These are phyloP conservation scores for Sinohyriopsis cumingii DNA, from an alignment of 2,888 invertebrate genomes.

Conservation along the genomic window DNA sequence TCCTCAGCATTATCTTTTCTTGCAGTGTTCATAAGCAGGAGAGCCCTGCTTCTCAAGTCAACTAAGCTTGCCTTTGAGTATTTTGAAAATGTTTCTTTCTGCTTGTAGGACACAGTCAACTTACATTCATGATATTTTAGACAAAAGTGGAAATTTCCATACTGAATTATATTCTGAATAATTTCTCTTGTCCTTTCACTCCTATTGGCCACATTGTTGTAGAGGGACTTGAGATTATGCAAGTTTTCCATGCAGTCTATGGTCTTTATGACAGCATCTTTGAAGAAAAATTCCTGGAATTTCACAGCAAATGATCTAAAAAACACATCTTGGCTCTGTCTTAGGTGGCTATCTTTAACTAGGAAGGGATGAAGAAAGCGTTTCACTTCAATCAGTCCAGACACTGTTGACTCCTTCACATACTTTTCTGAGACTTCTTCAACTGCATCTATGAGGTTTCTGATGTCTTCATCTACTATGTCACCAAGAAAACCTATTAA, in stretches of 20 bases:
- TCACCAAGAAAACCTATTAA: conserved; percentile 33
- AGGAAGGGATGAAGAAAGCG: conserved; percentile 35
- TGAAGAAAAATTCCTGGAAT: neutral
- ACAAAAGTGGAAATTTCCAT: conserved; percentile 28
- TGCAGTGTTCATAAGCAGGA: conserved; percentile 35
- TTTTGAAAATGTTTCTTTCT: conserved; percentile 15
- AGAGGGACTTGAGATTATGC: conserved; percentile 39
- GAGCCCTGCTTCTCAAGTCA: conserved; percentile 44
- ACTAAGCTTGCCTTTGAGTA: conserved; percentile 16
- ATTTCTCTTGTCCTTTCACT: conserved; percentile 43
- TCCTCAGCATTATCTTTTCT: neutral
- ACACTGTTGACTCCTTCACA: conserved; percentile 45
- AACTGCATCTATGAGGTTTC: conserved; percentile 49
- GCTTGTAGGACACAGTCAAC: conserved; percentile 20
- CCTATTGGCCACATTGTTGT: conserved; percentile 45
- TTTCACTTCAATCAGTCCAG: conserved; percentile 41
- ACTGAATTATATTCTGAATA: conserved; percentile 28
- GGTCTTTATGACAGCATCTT: conserved; percentile 25
- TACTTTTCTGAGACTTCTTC: conserved; percentile 51
- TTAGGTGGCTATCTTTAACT: neutral
- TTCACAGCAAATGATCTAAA: no score
- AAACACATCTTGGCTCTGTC: neutral
- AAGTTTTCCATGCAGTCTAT: conserved; percentile 34
- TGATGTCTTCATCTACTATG: conserved; percentile 41
- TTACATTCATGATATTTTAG: conserved; percentile 14